Percentiles rank a stretch among this genome's conserved stretches.
Evolutionary conservation across 2,888 invertebrate genomes (phyloP).

Genomic region (Chrysolina oricalcia): DNA sequence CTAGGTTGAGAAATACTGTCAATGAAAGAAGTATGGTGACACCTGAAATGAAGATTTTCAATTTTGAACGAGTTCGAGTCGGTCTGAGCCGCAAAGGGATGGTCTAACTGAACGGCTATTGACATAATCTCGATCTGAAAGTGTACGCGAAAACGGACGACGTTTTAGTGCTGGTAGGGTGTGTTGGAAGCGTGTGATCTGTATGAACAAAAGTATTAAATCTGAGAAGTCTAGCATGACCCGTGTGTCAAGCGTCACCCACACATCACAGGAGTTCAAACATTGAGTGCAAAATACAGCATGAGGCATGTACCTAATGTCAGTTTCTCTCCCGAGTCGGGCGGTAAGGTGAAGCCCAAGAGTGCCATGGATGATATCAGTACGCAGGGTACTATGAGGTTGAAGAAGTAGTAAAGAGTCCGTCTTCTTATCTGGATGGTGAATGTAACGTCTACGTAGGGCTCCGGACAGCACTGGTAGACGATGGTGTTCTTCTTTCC

Average conservation of each 20-base stretch:
- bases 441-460: slow-evolving; percentile 96
- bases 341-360: slow-evolving; percentile 97
- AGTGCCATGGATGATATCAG: slow-evolving; percentile 99
- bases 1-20: slow-evolving; percentile 98
- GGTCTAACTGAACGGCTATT: slow-evolving; percentile 36
- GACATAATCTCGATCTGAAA: slow-evolving; percentile 36
- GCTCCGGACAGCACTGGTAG: slow-evolving; percentile 95
- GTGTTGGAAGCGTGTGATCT: slow-evolving; percentile 25
- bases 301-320: slow-evolving; percentile 83
- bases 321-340: slow-evolving; percentile 97
- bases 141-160: slow-evolving; percentile 35
- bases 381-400: slow-evolving; percentile 99
- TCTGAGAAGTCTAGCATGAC: slow-evolving; percentile 45
- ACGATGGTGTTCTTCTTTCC: slow-evolving; percentile 92
- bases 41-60: slow-evolving; percentile 80
- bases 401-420: slow-evolving; percentile 99
- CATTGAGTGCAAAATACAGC: slow-evolving; percentile 56
- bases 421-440: slow-evolving; percentile 96
- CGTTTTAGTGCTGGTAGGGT: background rate
- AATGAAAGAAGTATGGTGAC: slow-evolving; percentile 97
- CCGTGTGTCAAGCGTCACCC: slow-evolving; percentile 55
- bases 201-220: slow-evolving; percentile 35
- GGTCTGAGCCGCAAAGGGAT: slow-evolving; percentile 6
- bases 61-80: slow-evolving; percentile 65
- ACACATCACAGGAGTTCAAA: slow-evolving; percentile 64